Conservation (phyloP, 2,888 invertebrate genomes). For the Synergus umbraculus region DNA sequence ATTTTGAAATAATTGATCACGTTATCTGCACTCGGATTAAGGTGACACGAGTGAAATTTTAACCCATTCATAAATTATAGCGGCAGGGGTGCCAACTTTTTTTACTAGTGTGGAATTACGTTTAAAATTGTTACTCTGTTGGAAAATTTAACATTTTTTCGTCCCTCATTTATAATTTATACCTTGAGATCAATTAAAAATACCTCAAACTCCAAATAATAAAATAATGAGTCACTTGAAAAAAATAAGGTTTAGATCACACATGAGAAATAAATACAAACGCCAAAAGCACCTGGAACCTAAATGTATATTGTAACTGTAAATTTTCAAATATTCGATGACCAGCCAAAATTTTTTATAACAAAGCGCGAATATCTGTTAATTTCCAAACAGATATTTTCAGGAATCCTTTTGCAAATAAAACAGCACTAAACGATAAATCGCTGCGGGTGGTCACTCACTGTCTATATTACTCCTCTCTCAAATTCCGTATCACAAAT, state of each 20-base stretch:
- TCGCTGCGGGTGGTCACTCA: conserved; percentile 20
- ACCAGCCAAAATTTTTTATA: not conserved
- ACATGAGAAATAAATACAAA: not conserved
- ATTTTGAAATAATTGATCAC: too few species aligned
- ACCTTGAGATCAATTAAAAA: not conserved
- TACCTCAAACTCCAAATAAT: not conserved
- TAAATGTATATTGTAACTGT: not conserved
- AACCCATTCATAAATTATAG: not conserved
- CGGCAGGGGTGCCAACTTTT: not conserved
- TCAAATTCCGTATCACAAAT: conserved; percentile 13
- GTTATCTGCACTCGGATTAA: not conserved
- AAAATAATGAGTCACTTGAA: not conserved
- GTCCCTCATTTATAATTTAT: too few species aligned
- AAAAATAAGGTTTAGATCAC: not conserved
- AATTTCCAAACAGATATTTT: conserved; percentile 1
- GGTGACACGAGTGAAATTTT: not conserved
- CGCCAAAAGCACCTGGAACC: not conserved
- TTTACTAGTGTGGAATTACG: not conserved
- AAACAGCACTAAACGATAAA: conserved; percentile 8
- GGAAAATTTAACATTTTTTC: too few species aligned
- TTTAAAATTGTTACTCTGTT: not conserved
- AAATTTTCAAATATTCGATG: too few species aligned
- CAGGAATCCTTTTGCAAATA: not conserved
- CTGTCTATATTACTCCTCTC: conserved; percentile 5
- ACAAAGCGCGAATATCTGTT: not conserved